phyloP scores from a whole-genome alignment of 2,888 invertebrate species.

The Cosmia trapezina region DNA sequence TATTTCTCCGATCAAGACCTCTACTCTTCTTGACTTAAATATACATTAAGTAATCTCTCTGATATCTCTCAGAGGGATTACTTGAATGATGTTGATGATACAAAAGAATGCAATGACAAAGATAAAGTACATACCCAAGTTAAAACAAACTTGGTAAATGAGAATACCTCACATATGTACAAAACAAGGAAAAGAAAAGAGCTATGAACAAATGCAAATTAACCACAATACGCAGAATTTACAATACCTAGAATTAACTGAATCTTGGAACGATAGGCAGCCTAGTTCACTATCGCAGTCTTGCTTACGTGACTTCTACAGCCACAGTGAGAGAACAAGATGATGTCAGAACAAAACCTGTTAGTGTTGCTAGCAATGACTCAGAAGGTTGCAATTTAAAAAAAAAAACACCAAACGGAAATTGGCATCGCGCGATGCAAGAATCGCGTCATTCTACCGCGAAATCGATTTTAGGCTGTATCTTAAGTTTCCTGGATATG shows the following conservation, averaged over 20 bases:
- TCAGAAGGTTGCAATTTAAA: conserved; percentile 49
- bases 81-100: not conserved
- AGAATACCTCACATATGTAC: not conserved
- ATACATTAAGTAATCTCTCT: not conserved
- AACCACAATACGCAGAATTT: conserved; percentile 27
- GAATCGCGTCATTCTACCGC: conserved; percentile 46
- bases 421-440: conserved; percentile 49
- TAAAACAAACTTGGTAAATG: not conserved
- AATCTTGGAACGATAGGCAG: conserved; percentile 30
- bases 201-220: conserved; percentile 36
- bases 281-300: conserved; percentile 34
- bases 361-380: conserved; percentile 47
- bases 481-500: conserved; percentile 18
- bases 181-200: conserved; percentile 15
- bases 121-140: not conserved
- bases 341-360: conserved; percentile 65
- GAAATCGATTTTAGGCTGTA: conserved; percentile 41
- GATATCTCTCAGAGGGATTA: not conserved
- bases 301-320: conserved; percentile 36
- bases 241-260: conserved; percentile 31
- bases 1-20: too few species aligned
- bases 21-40: not conserved
- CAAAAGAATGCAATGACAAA: not conserved
- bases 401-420: conserved; percentile 55
- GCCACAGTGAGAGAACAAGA: conserved; percentile 32